Base-by-base conservation (phyloP, 2,888 invertebrate species). In the Dugesia japonica region DNA sequence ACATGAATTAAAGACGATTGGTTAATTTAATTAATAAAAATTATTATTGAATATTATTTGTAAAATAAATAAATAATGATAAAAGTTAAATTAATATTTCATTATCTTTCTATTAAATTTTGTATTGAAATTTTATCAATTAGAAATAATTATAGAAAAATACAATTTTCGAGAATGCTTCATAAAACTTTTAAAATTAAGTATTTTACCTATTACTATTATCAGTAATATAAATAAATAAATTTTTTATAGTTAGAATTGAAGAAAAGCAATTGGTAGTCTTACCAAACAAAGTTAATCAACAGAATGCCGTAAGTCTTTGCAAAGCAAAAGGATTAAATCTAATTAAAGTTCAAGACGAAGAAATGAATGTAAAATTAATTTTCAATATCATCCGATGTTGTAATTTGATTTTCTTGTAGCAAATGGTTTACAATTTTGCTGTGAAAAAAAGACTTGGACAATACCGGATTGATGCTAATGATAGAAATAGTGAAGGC, bases 351-450 rank as follows among this genome's bases (percentile, higher is more conserved):
- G 23, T 56, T 1, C 56, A 56, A n/a, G 4, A n/a, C 7, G 56
- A 56, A 23, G 4, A 56, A n/a, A 56, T 56, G 1, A 56, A 56
- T 56, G 56, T 56, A 31, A 31, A 38, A 13, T 38, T 17, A 38
- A 13, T 38, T 38, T 38, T 17, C 9, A 38, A 38, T 38, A 38
- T 13, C 17, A 38, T 38, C n/a, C n/a, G n/a, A n/a, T 38, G 9
- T 17, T 38, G 13, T 13, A 13, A 38, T 38, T 38, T 38, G 17
- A 9, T 20, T 1, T 9, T 9, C 23, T 9, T 56, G 4, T n/a
- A 56, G 56, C 56, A 56, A 56, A 4, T 56, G 4, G 56, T 56
- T n/a, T 56, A 56, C 56, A n/a, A 56, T 56, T 56, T 56, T 56
- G 56, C 56, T 13, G 56, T 56, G 23, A n/a, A n/a, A 56, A 56